Evolutionary conservation across 1,140 invertebrate species (phyloP).

Genomic region (Chlorops oryzae): DNA sequence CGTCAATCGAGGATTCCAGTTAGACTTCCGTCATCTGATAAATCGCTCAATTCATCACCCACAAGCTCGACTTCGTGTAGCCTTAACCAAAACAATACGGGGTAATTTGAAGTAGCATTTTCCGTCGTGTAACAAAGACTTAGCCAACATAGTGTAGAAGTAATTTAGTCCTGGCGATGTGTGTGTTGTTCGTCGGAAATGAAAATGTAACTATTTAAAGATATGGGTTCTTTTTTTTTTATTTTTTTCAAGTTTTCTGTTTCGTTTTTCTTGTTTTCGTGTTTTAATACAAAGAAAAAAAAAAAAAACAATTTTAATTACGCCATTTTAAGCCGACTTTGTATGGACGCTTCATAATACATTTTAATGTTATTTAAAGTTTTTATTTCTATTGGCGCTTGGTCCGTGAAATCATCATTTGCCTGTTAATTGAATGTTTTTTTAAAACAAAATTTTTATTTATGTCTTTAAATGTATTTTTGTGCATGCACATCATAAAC

Average conservation of each 20-base stretch:
- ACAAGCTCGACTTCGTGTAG: slow-evolving; percentile 29
- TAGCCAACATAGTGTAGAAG: slow-evolving; percentile 28
- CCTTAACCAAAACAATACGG: slow-evolving; percentile 35
- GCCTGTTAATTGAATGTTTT: too few species aligned
- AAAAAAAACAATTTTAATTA: slow-evolving; percentile 1
- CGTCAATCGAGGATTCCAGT: slow-evolving; percentile 45
- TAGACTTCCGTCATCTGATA: slow-evolving; percentile 40
- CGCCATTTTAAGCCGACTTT: not conserved
- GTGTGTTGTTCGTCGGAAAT: too few species aligned
- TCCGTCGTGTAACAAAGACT: slow-evolving; percentile 20
- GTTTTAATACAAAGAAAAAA: too few species aligned
- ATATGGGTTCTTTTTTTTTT: slow-evolving; percentile 4
- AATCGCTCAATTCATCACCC: slow-evolving; percentile 37
- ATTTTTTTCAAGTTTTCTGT: slow-evolving; percentile 6
- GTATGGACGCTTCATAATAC: not conserved
- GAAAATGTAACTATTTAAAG: not conserved
- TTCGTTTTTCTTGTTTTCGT: slow-evolving; percentile 6
- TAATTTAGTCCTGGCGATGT: too few species aligned
- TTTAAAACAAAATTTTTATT: too few species aligned
- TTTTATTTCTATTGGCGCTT: too few species aligned
- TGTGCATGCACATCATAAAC: too few species aligned
- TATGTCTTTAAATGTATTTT: too few species aligned
- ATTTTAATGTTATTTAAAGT: not conserved
- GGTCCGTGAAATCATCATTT: too few species aligned
- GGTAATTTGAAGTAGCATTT: slow-evolving; percentile 27